A percentile compares a stretch with the other conserved stretches of the same genome.
phyloP scores from a whole-genome alignment of 2,888 invertebrate genomes.

The Labia minor region DNA sequence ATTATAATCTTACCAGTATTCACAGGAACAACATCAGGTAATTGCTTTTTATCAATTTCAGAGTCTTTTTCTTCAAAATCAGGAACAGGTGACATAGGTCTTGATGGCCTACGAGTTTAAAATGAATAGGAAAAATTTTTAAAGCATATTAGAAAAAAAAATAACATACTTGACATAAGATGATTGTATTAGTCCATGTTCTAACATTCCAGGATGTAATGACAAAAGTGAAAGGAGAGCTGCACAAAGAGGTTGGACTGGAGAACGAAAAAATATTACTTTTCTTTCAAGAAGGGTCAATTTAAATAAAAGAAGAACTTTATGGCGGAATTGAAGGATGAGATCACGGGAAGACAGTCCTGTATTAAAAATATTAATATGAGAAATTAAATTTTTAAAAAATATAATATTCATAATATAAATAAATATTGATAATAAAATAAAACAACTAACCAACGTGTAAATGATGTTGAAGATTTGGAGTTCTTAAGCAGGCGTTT shows the following conservation, averaged over 20 bases:
- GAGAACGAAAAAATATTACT: conserved; percentile 85
- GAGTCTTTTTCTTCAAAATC: conserved; percentile 42
- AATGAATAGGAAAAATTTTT: conserved; percentile 20
- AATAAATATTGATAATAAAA: too few relatives aligned
- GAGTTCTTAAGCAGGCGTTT: conserved; percentile 55
- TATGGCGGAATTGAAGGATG: conserved; percentile 78
- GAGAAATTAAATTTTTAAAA: background rate
- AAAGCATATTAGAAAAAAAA: conserved; percentile 13
- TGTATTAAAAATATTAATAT: conserved; percentile 32
- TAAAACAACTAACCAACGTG: conserved; percentile 47
- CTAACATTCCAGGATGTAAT: conserved; percentile 78
- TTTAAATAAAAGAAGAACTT: conserved; percentile 85
- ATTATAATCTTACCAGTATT: background rate
- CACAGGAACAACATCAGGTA: background rate
- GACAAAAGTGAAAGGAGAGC: conserved; percentile 80
- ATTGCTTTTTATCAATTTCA: background rate
- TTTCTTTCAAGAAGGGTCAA: conserved; percentile 76
- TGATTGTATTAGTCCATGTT: conserved; percentile 69
- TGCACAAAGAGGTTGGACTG: conserved; percentile 79
- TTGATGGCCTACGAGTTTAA: conserved; percentile 49
- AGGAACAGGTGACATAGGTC: conserved; percentile 62
- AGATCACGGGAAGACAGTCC: conserved; percentile 74
- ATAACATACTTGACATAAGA: conserved; percentile 62
- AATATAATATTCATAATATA: too few relatives aligned
- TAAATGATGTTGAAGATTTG: conserved; percentile 42